Evolutionary conservation across 2,797 vertebrate species (phyloP).

Genomic region (Argyrosomus regius): DNA sequence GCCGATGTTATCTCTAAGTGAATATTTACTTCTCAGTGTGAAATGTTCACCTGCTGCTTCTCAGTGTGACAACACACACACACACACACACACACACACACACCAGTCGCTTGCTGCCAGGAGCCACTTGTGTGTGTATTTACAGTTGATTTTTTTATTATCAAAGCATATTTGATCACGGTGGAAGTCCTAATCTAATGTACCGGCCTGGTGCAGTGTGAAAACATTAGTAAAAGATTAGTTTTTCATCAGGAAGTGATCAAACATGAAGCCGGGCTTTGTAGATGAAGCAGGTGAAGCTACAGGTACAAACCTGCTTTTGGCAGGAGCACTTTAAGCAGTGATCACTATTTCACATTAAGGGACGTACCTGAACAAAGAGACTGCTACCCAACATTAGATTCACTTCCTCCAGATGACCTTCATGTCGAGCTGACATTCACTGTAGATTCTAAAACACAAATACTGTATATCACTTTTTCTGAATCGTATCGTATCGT

Average conservation of each 20-base stretch:
- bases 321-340: slow-evolving; percentile 42
- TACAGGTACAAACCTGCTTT: slow-evolving; percentile 43
- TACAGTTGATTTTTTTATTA: slow-evolving; percentile 38
- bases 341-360: slow-evolving; percentile 49
- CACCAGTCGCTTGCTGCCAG: slow-evolving; percentile 20
- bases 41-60: slow-evolving; percentile 55
- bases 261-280: slow-evolving; percentile 49
- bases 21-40: slow-evolving; percentile 75
- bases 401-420: slow-evolving; percentile 1
- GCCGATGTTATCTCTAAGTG: slow-evolving; percentile 72
- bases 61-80: slow-evolving; percentile 43
- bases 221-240: slow-evolving; percentile 49
- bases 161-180: slow-evolving; percentile 60
- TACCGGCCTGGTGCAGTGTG: slow-evolving; percentile 28
- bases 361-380: slow-evolving; percentile 33
- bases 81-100: slow-evolving; percentile 20
- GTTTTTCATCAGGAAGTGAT: slow-evolving; percentile 59
- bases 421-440: slow-evolving; percentile 16
- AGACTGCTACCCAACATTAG: background rate
- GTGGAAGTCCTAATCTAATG: slow-evolving; percentile 53
- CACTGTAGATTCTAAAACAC: background rate
- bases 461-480: slow-evolving; percentile 6
- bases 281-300: slow-evolving; percentile 60
- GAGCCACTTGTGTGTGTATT: slow-evolving; percentile 34
- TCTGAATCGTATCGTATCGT: background rate